Conservation (phyloP, 2,888 invertebrate species). For the Heterodera filipjevi region DNA sequence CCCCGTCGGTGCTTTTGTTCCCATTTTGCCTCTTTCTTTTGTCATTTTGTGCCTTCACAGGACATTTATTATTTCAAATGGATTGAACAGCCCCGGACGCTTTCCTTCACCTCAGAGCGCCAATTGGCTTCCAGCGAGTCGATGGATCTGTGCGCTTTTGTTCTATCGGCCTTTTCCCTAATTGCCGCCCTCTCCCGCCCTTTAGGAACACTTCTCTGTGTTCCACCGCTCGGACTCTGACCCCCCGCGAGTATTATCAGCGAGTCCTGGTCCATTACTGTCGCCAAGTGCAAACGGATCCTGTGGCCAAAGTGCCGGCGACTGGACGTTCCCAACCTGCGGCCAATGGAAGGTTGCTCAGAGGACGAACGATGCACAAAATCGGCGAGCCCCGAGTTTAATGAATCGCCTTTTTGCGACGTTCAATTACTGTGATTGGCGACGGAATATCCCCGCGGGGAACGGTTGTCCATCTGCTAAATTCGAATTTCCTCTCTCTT, state of each 20-base stretch:
- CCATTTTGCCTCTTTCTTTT: background rate
- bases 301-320: slow-evolving; percentile 12
- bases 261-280: slow-evolving; percentile 63
- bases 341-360: slow-evolving; percentile 17
- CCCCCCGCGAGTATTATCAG: slow-evolving; percentile 65
- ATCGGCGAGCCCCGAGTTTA: background rate
- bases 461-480: background rate
- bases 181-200: background rate
- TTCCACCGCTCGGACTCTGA: slow-evolving; percentile 62
- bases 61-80: slow-evolving; percentile 66
- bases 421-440: slow-evolving; percentile 8
- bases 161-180: slow-evolving; percentile 22
- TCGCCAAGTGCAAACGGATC: slow-evolving; percentile 43
- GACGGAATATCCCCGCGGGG: background rate
- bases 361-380: background rate
- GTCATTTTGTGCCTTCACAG: background rate
- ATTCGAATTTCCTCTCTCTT: background rate
- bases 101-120: slow-evolving; percentile 63
- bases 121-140: slow-evolving; percentile 64
- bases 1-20: slow-evolving; percentile 34
- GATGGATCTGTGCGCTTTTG: slow-evolving; percentile 56
- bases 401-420: background rate
- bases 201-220: slow-evolving; percentile 40
- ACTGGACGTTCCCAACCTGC: background rate
- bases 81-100: slow-evolving; percentile 66